A percentile compares a stretch with the other conserved stretches of the same genome.
Conservation (phyloP, 1,140 invertebrate genomes). For the Drosophila sp. region DNA sequence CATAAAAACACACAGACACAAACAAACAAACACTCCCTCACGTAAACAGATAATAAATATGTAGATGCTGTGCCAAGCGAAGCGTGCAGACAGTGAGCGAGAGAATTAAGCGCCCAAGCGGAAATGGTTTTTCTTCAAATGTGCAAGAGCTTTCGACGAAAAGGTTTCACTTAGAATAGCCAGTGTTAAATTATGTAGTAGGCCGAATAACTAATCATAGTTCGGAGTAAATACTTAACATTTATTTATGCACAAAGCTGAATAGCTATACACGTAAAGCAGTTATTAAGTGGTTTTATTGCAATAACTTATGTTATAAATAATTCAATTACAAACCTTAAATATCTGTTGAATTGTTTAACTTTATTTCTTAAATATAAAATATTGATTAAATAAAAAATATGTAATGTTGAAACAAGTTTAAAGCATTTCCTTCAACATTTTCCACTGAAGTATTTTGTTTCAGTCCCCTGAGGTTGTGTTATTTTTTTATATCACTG, state of each 20-base stretch:
- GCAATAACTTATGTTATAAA: neutral
- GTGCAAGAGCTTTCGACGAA: neutral
- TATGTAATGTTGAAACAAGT: slow-evolving; percentile 3
- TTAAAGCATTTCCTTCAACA: neutral
- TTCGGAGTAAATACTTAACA: slow-evolving; percentile 8
- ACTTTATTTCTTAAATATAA: too few relatives aligned
- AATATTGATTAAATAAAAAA: too few relatives aligned
- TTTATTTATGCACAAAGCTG: slow-evolving; percentile 28
- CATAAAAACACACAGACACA: slow-evolving; percentile 60
- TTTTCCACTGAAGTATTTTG: neutral
- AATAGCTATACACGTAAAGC: neutral
- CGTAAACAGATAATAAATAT: slow-evolving; percentile 65
- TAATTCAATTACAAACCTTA: neutral
- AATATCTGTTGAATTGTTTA: neutral
- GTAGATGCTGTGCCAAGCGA: slow-evolving; percentile 46
- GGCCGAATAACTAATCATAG: slow-evolving; percentile 19
- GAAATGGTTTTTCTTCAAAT: slow-evolving; percentile 34
- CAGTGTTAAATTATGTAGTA: slow-evolving; percentile 18
- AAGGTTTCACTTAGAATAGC: slow-evolving; percentile 28
- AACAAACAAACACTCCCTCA: slow-evolving; percentile 29
- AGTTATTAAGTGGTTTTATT: neutral
- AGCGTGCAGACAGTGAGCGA: slow-evolving; percentile 40
- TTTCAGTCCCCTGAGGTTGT: slow-evolving; percentile 1
- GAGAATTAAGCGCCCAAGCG: slow-evolving; percentile 26
- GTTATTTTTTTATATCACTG: slow-evolving; percentile 35